Percentiles rank a stretch among this genome's conserved stretches.
Evolutionary conservation across 2,888 invertebrate species (phyloP).

Genomic region (Lithosia quadra): DNA sequence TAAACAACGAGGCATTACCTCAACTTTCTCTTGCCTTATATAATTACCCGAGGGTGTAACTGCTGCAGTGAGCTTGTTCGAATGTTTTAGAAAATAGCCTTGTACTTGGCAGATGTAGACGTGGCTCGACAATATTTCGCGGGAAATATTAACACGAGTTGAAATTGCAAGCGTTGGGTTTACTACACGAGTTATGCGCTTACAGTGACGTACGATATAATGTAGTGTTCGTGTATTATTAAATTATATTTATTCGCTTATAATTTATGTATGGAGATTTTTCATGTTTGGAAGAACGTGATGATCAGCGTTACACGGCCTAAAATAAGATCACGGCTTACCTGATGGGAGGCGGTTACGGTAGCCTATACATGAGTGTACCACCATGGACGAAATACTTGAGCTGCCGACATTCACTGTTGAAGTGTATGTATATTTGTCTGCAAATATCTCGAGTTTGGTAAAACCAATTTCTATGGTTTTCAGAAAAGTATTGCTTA

Average conservation of each 20-base stretch:
- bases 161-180: slow-evolving; percentile 18
- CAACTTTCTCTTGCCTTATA: not conserved
- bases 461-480: no score
- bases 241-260: not conserved
- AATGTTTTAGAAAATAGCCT: not conserved
- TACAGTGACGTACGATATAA: slow-evolving; percentile 1
- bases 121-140: not conserved
- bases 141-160: slow-evolving; percentile 19
- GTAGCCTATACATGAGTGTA: no score
- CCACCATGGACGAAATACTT: no score
- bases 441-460: no score
- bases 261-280: not conserved
- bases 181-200: slow-evolving; percentile 18
- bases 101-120: slow-evolving; percentile 14
- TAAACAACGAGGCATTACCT: not conserved
- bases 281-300: not conserved
- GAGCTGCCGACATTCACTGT: no score
- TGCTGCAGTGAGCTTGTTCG: not conserved
- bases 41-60: not conserved
- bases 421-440: no score
- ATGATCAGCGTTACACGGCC: not conserved
- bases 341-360: no score
- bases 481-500: no score
- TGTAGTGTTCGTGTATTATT: slow-evolving; percentile 1
- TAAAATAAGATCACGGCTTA: no score